phyloP scores from a whole-genome alignment of 2,113 vertebrate species.

The Pteruthius melanotis region DNA sequence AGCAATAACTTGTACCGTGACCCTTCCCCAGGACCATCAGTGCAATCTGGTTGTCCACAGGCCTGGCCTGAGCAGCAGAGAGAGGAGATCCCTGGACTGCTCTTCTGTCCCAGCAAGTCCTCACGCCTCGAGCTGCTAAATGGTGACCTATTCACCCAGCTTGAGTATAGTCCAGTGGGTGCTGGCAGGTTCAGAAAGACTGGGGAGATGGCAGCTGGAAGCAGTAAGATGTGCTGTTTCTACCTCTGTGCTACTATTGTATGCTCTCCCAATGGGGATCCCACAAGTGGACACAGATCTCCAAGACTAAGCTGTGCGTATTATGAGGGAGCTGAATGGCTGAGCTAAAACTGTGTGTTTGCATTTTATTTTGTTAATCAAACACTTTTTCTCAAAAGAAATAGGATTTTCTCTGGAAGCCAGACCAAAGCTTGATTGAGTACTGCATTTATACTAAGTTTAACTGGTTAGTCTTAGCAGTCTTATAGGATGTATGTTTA shows the following conservation, averaged over 20 bases:
- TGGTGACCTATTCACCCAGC: background rate
- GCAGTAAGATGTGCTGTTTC: background rate
- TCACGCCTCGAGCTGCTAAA: background rate
- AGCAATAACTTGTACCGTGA: background rate
- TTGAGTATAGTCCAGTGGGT: fast-evolving
- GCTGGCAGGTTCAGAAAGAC: background rate
- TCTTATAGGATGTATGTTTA: background rate
- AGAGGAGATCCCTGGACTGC: background rate
- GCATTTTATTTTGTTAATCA: background rate
- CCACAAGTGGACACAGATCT: background rate
- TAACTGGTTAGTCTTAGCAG: background rate
- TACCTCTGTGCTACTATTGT: background rate
- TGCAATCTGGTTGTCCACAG: background rate
- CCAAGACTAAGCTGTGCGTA: background rate
- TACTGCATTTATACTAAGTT: background rate
- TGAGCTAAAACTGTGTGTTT: background rate
- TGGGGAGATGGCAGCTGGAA: background rate
- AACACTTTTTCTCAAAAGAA: background rate
- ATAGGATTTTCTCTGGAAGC: background rate
- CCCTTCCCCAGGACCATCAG: background rate
- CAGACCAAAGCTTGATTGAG: background rate
- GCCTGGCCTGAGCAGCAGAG: background rate
- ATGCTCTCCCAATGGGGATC: background rate
- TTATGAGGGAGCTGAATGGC: background rate
- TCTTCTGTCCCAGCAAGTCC: background rate